Conservation (phyloP, 1,140 invertebrate genomes). For the Eubasilissa regina region DNA sequence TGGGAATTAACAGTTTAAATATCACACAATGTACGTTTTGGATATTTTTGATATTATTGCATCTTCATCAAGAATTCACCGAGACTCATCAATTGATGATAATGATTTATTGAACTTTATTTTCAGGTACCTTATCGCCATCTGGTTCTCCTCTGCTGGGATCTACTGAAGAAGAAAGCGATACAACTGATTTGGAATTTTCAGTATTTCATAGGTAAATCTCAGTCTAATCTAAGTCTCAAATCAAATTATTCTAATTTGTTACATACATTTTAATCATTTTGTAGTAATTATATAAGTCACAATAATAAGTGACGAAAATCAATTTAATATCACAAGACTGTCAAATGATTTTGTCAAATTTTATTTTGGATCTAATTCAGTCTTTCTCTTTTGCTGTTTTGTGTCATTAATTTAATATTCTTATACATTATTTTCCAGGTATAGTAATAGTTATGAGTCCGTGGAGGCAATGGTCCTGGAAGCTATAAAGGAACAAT, state of each 20-base stretch:
- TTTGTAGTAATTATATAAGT: no score
- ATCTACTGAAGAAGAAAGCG: conserved; percentile 67
- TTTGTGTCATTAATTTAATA: background rate
- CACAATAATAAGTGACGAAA: no score
- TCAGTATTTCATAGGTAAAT: conserved; percentile 67
- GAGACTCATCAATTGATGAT: background rate
- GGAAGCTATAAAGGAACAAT: conserved; percentile 90
- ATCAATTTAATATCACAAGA: no score
- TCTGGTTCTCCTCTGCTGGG: conserved; percentile 70
- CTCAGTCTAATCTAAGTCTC: background rate
- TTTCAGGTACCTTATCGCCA: conserved; percentile 69
- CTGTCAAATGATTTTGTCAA: no score
- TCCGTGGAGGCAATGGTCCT: conserved; percentile 87
- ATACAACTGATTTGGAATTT: conserved; percentile 68
- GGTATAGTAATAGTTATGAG: conserved; percentile 71
- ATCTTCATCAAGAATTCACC: no score
- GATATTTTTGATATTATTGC: no score
- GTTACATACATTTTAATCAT: no score
- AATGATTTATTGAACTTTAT: conserved; percentile 9
- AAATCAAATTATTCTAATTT: no score
- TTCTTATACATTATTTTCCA: conserved; percentile 30
- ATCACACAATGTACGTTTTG: no score
- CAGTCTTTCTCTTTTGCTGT: no score
- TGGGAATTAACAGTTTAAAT: no score
- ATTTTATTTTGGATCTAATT: no score